Percentiles rank a stretch among this genome's conserved stretches.
Evolutionary conservation across 2,113 vertebrate species (phyloP).

Genomic region (Spheniscus mendiculus): DNA sequence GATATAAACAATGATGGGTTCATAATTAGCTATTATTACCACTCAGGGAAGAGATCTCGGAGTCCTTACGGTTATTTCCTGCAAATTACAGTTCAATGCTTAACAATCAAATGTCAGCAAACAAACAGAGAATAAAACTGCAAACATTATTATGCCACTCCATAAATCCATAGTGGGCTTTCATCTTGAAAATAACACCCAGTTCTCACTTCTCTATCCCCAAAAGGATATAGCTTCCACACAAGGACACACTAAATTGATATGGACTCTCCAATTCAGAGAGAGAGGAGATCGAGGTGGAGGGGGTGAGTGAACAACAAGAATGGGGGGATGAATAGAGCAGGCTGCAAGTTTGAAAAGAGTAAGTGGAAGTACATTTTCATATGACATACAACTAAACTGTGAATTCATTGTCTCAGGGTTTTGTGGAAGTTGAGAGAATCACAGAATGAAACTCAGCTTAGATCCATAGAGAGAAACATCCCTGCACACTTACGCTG

Average conservation of each 20-base stretch:
- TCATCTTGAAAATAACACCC: background rate
- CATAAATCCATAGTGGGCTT: background rate
- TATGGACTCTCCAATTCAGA: rapidly evolving
- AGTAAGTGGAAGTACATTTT: background rate
- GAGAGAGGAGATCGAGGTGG: background rate
- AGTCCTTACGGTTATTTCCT: background rate
- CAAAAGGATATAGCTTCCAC: background rate
- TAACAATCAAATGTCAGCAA: background rate
- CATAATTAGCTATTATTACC: background rate
- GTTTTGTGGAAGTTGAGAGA: background rate
- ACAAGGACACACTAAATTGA: background rate
- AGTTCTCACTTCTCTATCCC: background rate
- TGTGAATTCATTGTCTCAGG: background rate
- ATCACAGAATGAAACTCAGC: background rate
- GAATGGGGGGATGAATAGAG: background rate
- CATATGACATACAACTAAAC: background rate
- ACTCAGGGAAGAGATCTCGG: background rate
- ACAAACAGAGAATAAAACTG: background rate
- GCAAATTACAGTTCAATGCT: background rate
- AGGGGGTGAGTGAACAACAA: background rate
- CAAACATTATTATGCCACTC: background rate
- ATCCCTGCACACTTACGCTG: background rate
- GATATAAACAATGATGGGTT: background rate
- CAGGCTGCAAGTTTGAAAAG: background rate
- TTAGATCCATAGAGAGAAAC: background rate